Evolutionary conservation across 2,113 vertebrate genomes (phyloP), one percentile per base, ranked within the genome.

Genomic region (Trochalopteron elliotii): DNA sequence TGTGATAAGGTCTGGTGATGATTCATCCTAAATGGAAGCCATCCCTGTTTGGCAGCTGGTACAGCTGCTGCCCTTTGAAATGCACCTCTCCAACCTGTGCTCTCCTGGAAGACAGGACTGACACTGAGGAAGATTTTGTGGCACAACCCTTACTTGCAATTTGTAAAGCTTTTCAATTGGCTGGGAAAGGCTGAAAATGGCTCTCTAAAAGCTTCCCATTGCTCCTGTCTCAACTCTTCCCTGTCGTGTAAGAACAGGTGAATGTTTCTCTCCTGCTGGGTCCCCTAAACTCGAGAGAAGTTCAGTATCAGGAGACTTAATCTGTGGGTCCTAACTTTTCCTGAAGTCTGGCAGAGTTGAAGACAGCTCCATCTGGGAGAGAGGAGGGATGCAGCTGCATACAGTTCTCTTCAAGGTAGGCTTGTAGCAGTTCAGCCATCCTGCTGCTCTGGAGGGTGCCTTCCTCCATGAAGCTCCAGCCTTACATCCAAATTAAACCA

Each of bases 201-300:
- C 52, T 68, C 42, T 55, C 76, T 81, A 68, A 93, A 90, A 93
- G 90, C 91, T 83, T 90, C 53, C 37, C 33, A 28, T 33, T 45
- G 52, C 69, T 94, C 68, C 64, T 90, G 78, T 70, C 25, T 63
- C 61, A 21, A 21, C 30, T 64, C 55, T 76, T 83, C n/a, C 40
- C 45, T 49, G 28, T n/a, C 69, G 83, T 63, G 69, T 30, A 64
- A 79, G 60, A 74, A 52, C 50, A 64, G 63, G 31, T 15, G 22
- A 45, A 23, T n/a, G 22, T 47, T 52, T 61, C 39, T 52, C 11
- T 75, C 49, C 67, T 1, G 0, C 22, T 60, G 37, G 15, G 15
- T 79, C 55, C 40, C 30, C 69, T 65, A 83, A 39, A 67, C 44
- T 77, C 57, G 28, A 50, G 56, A 67, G 49, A 74, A 90, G 11